Conservation (phyloP, 2,113 vertebrate genomes). For the Ciconia boyciana region DNA sequence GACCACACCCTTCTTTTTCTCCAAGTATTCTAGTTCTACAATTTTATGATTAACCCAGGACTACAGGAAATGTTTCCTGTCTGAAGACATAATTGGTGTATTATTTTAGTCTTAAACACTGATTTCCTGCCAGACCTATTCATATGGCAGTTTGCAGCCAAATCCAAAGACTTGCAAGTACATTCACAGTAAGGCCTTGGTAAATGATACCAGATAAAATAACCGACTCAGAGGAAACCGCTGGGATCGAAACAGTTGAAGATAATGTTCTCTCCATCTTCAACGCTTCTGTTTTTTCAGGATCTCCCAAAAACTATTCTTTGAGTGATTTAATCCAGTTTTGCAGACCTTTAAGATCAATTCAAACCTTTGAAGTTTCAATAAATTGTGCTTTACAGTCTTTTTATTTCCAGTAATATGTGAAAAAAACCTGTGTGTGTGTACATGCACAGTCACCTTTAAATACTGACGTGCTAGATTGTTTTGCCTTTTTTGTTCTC, state of each 20-base stretch:
- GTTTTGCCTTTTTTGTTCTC: neutral
- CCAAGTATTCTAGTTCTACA: neutral
- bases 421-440: neutral
- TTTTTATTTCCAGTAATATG: neutral
- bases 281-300: neutral
- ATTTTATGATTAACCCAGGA: slow-evolving; percentile 46
- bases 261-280: neutral
- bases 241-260: neutral
- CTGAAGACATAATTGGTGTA: slow-evolving; percentile 48
- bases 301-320: neutral
- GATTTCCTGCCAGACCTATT: slow-evolving; percentile 54
- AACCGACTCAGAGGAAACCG: neutral
- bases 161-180: neutral
- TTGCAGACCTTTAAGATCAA: neutral
- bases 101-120: slow-evolving; percentile 55
- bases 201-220: neutral
- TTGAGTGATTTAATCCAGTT: neutral
- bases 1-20: slow-evolving; percentile 23
- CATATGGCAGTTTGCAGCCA: neutral
- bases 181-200: neutral
- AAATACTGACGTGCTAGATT: neutral
- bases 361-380: neutral
- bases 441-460: neutral
- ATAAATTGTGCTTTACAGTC: neutral
- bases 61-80: slow-evolving; percentile 54